A percentile compares a stretch with the other conserved stretches of the same genome.
Conservation (phyloP, 2,888 invertebrate genomes). For the Tetheella fluctuosa region DNA sequence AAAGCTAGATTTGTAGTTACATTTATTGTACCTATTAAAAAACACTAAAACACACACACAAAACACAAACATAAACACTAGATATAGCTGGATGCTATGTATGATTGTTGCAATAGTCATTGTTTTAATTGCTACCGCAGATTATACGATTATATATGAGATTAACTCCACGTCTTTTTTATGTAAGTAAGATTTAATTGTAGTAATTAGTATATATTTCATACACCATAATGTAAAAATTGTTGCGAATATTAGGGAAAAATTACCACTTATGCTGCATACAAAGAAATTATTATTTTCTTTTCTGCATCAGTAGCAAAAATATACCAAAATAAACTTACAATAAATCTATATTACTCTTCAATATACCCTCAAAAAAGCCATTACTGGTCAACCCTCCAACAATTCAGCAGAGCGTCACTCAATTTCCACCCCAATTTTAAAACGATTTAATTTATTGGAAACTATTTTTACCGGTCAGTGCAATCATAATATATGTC, state of each 20-base stretch:
- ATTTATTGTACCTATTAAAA: not conserved
- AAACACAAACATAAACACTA: no score
- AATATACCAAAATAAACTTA: not conserved
- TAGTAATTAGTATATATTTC: no score
- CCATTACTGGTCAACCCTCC: conserved; percentile 12
- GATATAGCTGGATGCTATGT: not conserved
- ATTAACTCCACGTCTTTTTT: no score
- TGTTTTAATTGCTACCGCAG: no score
- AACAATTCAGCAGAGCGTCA: conserved; percentile 11
- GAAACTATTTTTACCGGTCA: conserved; percentile 27
- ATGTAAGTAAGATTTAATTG: no score
- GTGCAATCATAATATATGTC: conserved; percentile 16
- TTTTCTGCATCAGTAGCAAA: not conserved
- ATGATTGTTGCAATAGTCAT: not conserved
- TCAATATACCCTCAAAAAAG: conserved; percentile 1
- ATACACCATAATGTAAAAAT: no score
- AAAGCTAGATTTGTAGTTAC: conserved; percentile 1
- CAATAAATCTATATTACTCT: not conserved
- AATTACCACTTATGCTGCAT: no score
- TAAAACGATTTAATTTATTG: conserved; percentile 46
- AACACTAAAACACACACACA: no score
- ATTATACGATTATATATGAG: no score
- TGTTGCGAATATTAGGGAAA: no score
- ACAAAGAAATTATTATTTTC: no score
- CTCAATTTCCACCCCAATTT: conserved; percentile 30